Base-by-base conservation (phyloP, 37 sponge, comb jelly and placozoan genomes). In the Eunapius fragilis region DNA sequence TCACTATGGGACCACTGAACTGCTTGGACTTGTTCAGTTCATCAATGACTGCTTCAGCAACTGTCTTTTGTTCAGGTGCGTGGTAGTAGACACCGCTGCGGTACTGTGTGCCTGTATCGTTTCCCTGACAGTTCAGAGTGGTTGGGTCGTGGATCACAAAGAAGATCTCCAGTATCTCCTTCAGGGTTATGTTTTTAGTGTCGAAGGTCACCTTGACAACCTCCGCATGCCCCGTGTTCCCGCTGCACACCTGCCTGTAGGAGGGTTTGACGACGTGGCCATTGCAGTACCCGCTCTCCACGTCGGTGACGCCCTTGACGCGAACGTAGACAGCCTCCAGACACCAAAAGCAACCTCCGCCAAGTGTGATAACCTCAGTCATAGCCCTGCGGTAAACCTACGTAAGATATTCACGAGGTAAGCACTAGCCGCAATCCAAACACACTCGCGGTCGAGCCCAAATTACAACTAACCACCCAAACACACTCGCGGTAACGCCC, bases 261-360 rank as follows among this genome's bases (percentile, higher is more conserved):
- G 79, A 17, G 2, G 79, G 79, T 12, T 78, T 78, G 79, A 13
- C 47, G 12, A 34, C 32, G 11, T 35, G 27, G 6, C 79, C 79
- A 13, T 34, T 34, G 58, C 33, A 13, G 79, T 78, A 78, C 68
- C 79, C 79, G 47, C 30, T 34, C 25, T 31, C 58, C 45, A 34
- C 32, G n/a, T 31, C 48, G 2, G 30, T 30, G 79, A 78, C 79
- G 58, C 79, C 79, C 28, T 78, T 34, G 14, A 78, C 33, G 12
- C 30, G 45, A 2, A 31, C 27, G 58, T 23, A 78, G 30, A 28
- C 28, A 19, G 28, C 47, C 25, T 78, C 79, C 58, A 34, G 33
- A 9, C 79, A 31, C 79, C 79, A 78, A 22, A 78, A 78, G 79
- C 79, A 78, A 2, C 79, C 79, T 2, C 27, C 47, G 14, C 79